Base-by-base conservation (phyloP, 2,888 invertebrate species). In the Meteorus colon region DNA sequence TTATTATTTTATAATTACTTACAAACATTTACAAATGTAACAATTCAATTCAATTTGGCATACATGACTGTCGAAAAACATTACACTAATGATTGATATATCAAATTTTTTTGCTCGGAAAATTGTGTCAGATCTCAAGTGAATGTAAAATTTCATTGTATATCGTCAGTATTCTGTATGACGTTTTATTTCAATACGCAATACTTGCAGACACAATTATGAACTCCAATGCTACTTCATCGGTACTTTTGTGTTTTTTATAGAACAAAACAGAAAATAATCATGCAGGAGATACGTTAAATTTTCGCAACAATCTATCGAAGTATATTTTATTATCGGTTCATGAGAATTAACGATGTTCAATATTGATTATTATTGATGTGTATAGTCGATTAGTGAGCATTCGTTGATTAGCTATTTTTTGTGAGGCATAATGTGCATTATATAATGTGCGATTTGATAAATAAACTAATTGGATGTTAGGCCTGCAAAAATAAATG, bases 21-120 rank as follows among this genome's bases (percentile, higher is more conserved):
- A 87, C 87, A 87, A 87, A 87, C 87, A 87, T 87, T 87, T 87
- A 87, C 87, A 87, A 87, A 87, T 87, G 86, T 86, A 87, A 87
- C 87, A 87, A 87, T 84, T 87, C 86, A 87, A 87, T 87, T 87
- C 86, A 86, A 86, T 87, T 87, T 87, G 84, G 86, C 87, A 84
- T 86, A 87, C 84, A 85, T 84, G 82, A 87, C 84, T 84, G 81
- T 86, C 83, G 77, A 83, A 82, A 85, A 79, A 84, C 83, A 83
- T 85, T 85, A 84, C 81, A 84, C 81, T 83, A 83, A 78, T 81
- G 77, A 80, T 65, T 65, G 10, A 65, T 65, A 65, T 19, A 65
- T 19, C n/a, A 8, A 65, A 65, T 34, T 41, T 41, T 37, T 65
- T 34, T 60, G 24, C 55, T 41, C 2, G 10, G 37, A 31, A 31